Base-by-base conservation (phyloP, 2,113 vertebrate genomes). In the Seriola dumerili region DNA sequence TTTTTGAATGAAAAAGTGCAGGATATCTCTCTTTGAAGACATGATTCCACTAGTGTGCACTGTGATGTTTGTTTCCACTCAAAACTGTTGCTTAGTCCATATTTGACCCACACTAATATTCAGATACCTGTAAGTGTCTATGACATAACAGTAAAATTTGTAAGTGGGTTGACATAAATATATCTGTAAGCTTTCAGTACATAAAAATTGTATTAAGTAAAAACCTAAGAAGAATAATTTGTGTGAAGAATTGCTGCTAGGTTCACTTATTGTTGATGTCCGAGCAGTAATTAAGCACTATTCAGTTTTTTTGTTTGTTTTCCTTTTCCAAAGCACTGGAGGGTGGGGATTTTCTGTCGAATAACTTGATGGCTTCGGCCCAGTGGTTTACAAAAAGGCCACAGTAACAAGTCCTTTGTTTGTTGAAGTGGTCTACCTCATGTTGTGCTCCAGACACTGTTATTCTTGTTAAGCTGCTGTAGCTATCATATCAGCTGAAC, bases 391-490 rank as follows among this genome's bases (percentile, higher is more conserved):
- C 80, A 67, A 78, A 78, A 70, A 64, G 65, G 74, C 84, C 73
- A 48, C 48, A 17, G 74, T 68, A 59, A 72, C 69, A 0, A 42
- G 72, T 23, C 67, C 50, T 34, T 38, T 81, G 84, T 72, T 32
- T 69, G 72, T 72, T 72, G 17, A 82, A 70, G 70, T 21, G 85
- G 63, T 89, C 89, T 91, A 91, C 91, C 91, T 94, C 91, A 87
- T 68, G 72, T 76, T 73, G 78, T 66, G 59, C 74, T 65, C 77
- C 8, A 38, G 16, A 85, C 62, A 52, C 82, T 82, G 66, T 83
- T 88, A 1, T 73, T 76, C 66, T 82, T 81, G 71, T 78, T 70
- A 85, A 87, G 90, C 88, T 81, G 87, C 77, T 87, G 71, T 65
- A 65, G 44, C 78, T 16, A 48, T 48, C 64, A 44, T 61, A 76